Evolutionary conservation across 2,888 invertebrate species (phyloP).

Genomic region (Hypena proboscidalis): DNA sequence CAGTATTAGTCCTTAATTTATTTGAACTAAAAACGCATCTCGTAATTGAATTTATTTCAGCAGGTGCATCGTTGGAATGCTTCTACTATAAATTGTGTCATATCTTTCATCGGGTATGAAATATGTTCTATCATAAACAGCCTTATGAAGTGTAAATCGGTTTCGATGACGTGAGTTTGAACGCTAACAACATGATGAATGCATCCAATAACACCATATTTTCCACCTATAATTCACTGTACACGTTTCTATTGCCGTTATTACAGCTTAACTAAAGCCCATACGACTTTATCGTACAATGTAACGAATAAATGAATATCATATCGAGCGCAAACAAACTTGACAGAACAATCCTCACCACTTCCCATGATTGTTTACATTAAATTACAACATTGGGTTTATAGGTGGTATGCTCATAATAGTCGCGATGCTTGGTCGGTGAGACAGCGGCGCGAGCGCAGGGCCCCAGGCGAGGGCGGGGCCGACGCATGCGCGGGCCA

Average conservation of each 20-base stretch:
- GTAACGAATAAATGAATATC: slow-evolving; percentile 41
- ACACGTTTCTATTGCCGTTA: slow-evolving; percentile 21
- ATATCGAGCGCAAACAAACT: slow-evolving; percentile 43
- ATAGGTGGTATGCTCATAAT: slow-evolving; percentile 54
- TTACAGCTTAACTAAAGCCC: slow-evolving; percentile 21
- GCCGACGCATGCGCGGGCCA: slow-evolving; percentile 73
- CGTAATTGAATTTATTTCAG: slow-evolving; percentile 26
- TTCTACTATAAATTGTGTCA: too few species aligned
- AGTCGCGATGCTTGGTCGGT: slow-evolving; percentile 37
- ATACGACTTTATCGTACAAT: slow-evolving; percentile 25
- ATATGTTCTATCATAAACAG: too few species aligned
- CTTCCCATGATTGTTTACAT: slow-evolving; percentile 78
- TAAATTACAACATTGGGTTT: slow-evolving; percentile 73
- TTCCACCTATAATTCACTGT: slow-evolving; percentile 18
- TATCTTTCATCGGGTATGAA: too few species aligned
- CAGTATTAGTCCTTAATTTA: slow-evolving; percentile 51
- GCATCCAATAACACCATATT: slow-evolving; percentile 14
- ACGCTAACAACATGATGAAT: too few species aligned
- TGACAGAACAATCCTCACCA: slow-evolving; percentile 70
- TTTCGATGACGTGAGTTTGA: too few species aligned
- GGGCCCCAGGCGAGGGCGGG: slow-evolving; percentile 71
- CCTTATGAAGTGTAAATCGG: too few species aligned
- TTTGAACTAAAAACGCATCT: slow-evolving; percentile 30
- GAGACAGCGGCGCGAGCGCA: slow-evolving; percentile 51
- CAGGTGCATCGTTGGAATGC: slow-evolving; percentile 29